These are phyloP conservation scores for Scaptomyza tumidula DNA, from an alignment of 2,888 invertebrate genomes.

Conservation along the genomic window DNA sequence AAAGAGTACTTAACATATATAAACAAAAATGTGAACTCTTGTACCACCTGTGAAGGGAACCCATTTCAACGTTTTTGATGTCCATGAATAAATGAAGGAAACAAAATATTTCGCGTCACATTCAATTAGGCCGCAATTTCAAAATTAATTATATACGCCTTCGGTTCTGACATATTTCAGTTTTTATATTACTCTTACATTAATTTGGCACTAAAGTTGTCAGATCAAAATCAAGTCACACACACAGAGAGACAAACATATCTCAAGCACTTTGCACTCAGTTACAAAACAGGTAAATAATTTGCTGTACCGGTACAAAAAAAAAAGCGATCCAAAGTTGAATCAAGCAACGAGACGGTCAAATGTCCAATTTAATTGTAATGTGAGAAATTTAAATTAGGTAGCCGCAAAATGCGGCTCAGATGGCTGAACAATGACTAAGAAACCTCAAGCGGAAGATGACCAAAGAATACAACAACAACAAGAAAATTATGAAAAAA, in stretches of 20 bases:
- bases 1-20: too few relatives aligned
- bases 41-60: not conserved
- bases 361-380: constrained; percentile 69
- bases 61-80: constrained; percentile 31
- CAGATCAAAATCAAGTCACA: constrained; percentile 29
- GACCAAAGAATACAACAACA: constrained; percentile 44
- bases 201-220: constrained; percentile 72
- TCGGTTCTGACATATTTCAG: constrained; percentile 57
- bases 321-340: constrained; percentile 37
- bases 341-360: constrained; percentile 27
- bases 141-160: constrained; percentile 60
- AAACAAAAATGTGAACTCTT: not conserved
- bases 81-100: not conserved
- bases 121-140: constrained; percentile 66
- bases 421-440: constrained; percentile 64
- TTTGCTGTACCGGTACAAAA: constrained; percentile 36
- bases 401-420: constrained; percentile 63
- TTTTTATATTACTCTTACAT: constrained; percentile 41
- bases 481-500: constrained; percentile 64
- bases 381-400: constrained; percentile 80
- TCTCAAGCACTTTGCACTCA: constrained; percentile 23
- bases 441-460: constrained; percentile 72
- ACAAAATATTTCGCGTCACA: constrained; percentile 21
- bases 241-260: too few relatives aligned
- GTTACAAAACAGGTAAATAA: constrained; percentile 44